These are phyloP conservation scores for Cryptotermes secundus DNA, from an alignment of 1,140 invertebrate species.

Conservation along the genomic window DNA sequence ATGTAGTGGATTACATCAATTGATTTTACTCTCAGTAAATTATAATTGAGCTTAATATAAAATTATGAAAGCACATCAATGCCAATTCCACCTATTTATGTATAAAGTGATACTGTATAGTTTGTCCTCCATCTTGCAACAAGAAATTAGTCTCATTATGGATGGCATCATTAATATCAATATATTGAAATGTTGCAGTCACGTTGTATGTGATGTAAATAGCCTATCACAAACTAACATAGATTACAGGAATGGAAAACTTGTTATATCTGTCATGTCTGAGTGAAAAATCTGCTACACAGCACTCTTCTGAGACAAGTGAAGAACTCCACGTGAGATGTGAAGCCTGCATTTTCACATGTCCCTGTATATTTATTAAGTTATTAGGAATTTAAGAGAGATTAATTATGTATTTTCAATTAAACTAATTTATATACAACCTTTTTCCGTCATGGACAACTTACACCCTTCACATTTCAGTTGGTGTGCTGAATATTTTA, in stretches of 20 bases:
- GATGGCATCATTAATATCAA: not conserved
- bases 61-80: not conserved
- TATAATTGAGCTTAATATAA: not conserved
- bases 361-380: not conserved
- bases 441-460: not conserved
- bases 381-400: not conserved
- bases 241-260: not conserved
- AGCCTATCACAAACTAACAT: constrained; percentile 2
- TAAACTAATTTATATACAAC: not conserved
- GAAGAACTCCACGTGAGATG: not conserved
- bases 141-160: not conserved
- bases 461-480: not conserved
- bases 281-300: not conserved
- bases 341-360: not conserved
- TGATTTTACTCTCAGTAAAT: no score
- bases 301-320: not conserved
- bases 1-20: no score
- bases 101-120: not conserved
- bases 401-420: not conserved
- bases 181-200: not conserved
- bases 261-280: not conserved
- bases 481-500: not conserved
- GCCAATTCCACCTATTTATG: not conserved
- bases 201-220: not conserved
- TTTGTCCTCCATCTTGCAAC: not conserved